Evolutionary conservation across 2,113 vertebrate species (phyloP).

Genomic region (Anas platyrhynchos): DNA sequence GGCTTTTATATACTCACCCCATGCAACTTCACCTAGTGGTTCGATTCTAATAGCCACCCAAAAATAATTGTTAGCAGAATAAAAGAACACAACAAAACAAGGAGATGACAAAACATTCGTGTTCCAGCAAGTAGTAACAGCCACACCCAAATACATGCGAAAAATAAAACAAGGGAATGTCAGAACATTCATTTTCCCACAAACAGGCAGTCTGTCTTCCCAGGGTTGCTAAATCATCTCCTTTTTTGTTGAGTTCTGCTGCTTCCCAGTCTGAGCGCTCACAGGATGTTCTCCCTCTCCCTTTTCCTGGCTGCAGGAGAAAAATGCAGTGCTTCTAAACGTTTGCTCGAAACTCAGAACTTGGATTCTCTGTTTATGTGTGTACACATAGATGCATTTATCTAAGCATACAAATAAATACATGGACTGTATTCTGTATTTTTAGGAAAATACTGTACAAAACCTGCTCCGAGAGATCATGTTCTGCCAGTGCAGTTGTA

Average conservation of each 20-base stretch:
- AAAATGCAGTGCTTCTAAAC: not conserved
- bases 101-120: not conserved
- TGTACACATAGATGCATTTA: not conserved
- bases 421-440: not conserved
- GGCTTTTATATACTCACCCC: not conserved
- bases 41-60: not conserved
- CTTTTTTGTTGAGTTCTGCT: not conserved
- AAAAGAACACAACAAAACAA: not conserved
- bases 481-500: accelerated
- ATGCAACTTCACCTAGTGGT: not conserved
- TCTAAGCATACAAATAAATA: not conserved
- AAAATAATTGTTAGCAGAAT: not conserved
- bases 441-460: not conserved
- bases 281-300: not conserved
- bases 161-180: not conserved
- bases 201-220: not conserved
- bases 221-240: not conserved
- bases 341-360: not conserved
- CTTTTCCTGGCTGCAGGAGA: not conserved
- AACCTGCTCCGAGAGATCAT: not conserved
- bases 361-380: not conserved
- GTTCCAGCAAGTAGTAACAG: not conserved
- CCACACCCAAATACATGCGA: not conserved
- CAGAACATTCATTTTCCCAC: not conserved
- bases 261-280: not conserved